Conservation (phyloP, 2,797 vertebrate species). For the Galagoides demidoff region DNA sequence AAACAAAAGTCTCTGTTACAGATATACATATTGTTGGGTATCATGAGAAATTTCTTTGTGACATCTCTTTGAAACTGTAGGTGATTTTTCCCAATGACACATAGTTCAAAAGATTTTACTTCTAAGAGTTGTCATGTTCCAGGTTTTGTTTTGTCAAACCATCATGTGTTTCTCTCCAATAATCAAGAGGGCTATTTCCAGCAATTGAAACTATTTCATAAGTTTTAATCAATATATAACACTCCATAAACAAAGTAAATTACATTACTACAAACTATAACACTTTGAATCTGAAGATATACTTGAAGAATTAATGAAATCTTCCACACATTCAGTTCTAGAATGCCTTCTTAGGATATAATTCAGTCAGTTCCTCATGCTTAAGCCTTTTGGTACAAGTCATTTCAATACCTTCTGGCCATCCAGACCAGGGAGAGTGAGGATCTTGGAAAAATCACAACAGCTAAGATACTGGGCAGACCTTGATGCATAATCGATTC, state of each 20-base stretch:
- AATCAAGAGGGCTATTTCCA: background rate
- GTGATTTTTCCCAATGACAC: slow-evolving; percentile 14
- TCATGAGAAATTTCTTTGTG: background rate
- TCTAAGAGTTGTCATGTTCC: background rate
- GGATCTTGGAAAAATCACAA: background rate
- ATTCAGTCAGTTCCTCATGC: background rate
- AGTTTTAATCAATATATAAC: background rate
- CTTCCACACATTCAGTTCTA: background rate
- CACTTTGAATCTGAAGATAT: background rate
- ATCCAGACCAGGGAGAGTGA: background rate
- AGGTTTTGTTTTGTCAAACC: background rate
- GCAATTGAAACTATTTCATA: background rate
- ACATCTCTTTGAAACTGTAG: background rate
- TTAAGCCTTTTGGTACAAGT: background rate
- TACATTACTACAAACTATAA: background rate
- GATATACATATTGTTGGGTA: background rate
- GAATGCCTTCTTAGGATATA: background rate
- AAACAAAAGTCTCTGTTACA: background rate
- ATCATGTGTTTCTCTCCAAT: background rate
- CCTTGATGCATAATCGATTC: background rate
- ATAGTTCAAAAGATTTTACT: slow-evolving; percentile 33
- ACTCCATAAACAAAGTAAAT: slow-evolving; percentile 2
- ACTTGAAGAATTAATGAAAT: background rate
- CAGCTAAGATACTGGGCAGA: background rate
- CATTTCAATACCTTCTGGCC: background rate